Evolutionary conservation across 2,888 invertebrate genomes (phyloP).

Genomic region (Myathropa florea): DNA sequence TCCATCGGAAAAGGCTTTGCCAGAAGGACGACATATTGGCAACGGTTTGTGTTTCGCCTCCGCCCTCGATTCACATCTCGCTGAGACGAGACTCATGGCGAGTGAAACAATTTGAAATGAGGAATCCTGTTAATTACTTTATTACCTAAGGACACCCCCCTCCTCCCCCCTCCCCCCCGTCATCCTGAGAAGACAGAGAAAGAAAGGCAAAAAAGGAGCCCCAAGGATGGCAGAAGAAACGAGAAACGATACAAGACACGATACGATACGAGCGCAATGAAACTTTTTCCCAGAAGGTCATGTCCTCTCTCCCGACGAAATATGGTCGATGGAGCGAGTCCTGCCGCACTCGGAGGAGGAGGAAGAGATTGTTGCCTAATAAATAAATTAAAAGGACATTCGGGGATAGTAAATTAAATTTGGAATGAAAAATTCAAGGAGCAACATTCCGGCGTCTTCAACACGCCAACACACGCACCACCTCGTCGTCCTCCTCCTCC

Average conservation of each 20-base stretch:
- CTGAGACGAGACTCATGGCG: neutral
- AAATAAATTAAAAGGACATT: constrained; percentile 71
- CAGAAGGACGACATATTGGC: constrained; percentile 8
- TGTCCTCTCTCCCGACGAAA: no score
- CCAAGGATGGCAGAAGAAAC: neutral
- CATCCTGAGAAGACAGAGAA: neutral
- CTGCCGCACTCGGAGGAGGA: neutral
- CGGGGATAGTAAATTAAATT: constrained; percentile 68
- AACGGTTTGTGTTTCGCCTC: neutral
- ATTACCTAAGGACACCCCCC: constrained; percentile 43
- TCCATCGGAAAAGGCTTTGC: neutral
- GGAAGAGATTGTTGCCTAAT: constrained; percentile 11
- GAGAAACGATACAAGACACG: neutral
- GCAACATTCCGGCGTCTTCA: constrained; percentile 2
- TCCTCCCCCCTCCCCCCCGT: no score
- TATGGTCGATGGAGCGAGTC: neutral
- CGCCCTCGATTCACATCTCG: no score
- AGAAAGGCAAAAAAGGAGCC: neutral
- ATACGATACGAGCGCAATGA: no score
- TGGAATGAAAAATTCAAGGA: constrained; percentile 66
- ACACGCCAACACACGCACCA: neutral
- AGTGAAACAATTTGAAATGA: constrained; percentile 55
- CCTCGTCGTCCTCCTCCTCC: no score
- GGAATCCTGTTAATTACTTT: constrained; percentile 70
- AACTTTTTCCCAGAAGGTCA: constrained; percentile 4